phyloP scores from a whole-genome alignment of 2,113 vertebrate species.

The Thunnus maccoyii region DNA sequence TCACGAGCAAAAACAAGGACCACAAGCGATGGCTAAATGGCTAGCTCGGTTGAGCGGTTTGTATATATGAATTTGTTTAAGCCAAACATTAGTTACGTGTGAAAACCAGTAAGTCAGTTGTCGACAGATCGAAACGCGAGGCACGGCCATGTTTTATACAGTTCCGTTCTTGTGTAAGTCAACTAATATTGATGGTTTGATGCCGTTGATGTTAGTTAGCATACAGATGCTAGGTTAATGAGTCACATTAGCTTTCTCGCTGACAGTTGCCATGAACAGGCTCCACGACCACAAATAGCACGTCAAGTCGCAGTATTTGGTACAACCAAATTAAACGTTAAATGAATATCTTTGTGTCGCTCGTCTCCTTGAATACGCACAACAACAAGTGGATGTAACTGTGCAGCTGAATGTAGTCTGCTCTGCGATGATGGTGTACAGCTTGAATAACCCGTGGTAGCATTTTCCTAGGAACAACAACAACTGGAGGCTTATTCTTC shows the following conservation, averaged over 20 bases:
- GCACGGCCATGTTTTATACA: neutral
- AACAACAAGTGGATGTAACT: neutral
- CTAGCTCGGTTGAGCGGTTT: neutral
- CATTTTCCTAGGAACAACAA: neutral
- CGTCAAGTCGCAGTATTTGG: neutral
- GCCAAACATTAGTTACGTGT: fast-evolving
- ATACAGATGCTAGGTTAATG: conserved; percentile 34
- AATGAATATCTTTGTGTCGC: neutral
- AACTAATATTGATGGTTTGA: neutral
- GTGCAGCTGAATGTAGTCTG: neutral
- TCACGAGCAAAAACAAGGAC: conserved; percentile 70
- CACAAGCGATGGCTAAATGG: neutral
- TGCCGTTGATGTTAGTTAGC: neutral
- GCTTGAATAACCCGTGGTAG: conserved; percentile 9
- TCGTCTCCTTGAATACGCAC: neutral
- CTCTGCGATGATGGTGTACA: neutral
- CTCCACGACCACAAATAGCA: neutral
- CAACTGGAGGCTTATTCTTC: neutral
- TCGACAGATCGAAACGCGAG: neutral
- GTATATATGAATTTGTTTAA: neutral
- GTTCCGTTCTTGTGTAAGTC: neutral
- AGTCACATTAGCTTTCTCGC: neutral
- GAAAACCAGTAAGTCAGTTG: fast-evolving
- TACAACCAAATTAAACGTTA: neutral
- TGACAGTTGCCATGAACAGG: neutral